Percentiles rank a stretch among this genome's conserved stretches.
Evolutionary conservation across 2,888 invertebrate genomes (phyloP).

Genomic region (Chaitophorus viminalis): DNA sequence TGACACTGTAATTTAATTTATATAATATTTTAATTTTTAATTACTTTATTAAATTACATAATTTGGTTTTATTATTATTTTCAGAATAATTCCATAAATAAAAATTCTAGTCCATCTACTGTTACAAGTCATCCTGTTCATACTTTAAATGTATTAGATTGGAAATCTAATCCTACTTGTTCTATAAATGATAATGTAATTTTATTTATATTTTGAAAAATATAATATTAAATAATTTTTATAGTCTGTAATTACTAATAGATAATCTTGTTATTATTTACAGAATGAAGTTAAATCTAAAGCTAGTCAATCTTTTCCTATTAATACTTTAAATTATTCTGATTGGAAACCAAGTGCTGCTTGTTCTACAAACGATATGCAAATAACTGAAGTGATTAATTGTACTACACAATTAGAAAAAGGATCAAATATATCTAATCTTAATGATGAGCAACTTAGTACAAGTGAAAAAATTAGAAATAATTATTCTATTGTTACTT

Average conservation of each 20-base stretch:
- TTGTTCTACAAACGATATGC: background rate
- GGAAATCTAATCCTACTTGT: background rate
- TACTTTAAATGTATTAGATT: background rate
- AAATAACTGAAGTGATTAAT: background rate
- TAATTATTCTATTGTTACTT: constrained; percentile 63
- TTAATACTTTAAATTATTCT: background rate
- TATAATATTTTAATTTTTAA: background rate
- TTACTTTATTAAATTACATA: background rate
- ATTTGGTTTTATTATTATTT: background rate
- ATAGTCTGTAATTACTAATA: background rate
- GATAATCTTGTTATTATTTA: background rate
- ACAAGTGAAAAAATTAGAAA: background rate
- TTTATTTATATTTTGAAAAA: background rate
- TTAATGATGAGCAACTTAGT: background rate
- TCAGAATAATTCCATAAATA: background rate
- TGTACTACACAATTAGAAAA: background rate
- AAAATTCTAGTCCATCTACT: background rate
- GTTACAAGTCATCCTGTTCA: no score
- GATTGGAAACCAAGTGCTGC: background rate
- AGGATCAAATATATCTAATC: background rate
- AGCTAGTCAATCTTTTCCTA: background rate
- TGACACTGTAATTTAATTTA: constrained; percentile 30
- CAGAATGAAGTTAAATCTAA: background rate
- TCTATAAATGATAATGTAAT: background rate
- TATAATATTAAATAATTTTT: background rate